These are phyloP conservation scores for Brachionus rotundiformis DNA, from an alignment of 1,140 invertebrate species.

Conservation along the genomic window DNA sequence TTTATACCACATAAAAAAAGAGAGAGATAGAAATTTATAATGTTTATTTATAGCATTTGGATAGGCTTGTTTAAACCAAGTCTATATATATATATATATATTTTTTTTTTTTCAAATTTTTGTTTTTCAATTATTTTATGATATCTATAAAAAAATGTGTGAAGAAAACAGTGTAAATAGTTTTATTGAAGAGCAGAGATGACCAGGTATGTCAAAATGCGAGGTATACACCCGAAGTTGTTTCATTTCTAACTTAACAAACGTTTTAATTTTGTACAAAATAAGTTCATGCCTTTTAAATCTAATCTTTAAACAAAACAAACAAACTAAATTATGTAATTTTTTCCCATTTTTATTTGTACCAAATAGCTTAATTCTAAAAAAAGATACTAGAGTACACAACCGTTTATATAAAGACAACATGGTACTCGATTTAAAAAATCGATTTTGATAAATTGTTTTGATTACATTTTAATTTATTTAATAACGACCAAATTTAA, in stretches of 20 bases:
- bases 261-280: neutral
- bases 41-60: neutral
- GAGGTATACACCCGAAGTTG: neutral
- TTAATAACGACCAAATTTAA: too few relatives aligned
- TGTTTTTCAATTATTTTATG: neutral
- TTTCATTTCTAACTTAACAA: neutral
- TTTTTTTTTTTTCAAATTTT: too few relatives aligned
- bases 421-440: neutral
- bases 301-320: neutral
- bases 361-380: neutral
- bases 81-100: too few relatives aligned
- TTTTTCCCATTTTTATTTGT: slow-evolving; percentile 17
- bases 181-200: neutral
- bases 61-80: neutral
- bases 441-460: neutral
- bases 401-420: neutral
- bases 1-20: neutral
- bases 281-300: slow-evolving; percentile 7
- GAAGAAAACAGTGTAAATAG: neutral
- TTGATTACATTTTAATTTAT: slow-evolving; percentile 13
- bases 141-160: neutral
- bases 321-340: slow-evolving; percentile 17
- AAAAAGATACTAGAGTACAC: neutral
- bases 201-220: neutral
- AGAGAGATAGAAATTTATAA: neutral